Evolutionary conservation across 2,797 vertebrate species (phyloP), one percentile per base, ranked within the genome.

Genomic region (Lithobates pipiens): DNA sequence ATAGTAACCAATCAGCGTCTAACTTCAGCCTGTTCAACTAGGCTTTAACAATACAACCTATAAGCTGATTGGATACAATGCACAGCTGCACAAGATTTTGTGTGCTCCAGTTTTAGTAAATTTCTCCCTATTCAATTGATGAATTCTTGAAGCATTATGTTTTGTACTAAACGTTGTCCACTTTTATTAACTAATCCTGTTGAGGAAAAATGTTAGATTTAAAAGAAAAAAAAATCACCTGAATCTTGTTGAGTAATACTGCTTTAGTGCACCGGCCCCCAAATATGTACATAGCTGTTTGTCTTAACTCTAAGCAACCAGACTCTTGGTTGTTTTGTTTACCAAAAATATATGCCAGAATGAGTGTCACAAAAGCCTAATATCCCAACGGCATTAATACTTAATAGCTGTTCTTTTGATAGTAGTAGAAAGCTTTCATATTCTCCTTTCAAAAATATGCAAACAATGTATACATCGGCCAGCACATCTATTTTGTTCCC

Each of bases 391-490:
- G 61, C 71, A 74, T 16, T 63, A 67, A 74, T 13, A 44, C 74
- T 77, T 84, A 84, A 84, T 29, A 34, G 23, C 67, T 70, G 27
- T 70, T 83, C 61, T 77, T 65, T 57, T 32, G 75, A 84, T 75
- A 77, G 42, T 63, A 42, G 27, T 39, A 16, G 32, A 78, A 71
- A 16, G 76, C 73, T 73, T 85, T 63, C 44, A 76, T 77, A 65
- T 73, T 46, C 68, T 29, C 32, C 23, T 84, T 77, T 72, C 76
- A 84, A 61, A 77, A 34, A 67, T 79, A 46, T 74, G 27, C 70
- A 79, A 85, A 85, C 68, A 85, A 88, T 88, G 88, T 87, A 87
- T 89, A 77, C 54, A 63, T 82, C 42, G 75, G 50, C 25, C 75
- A 44, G 76, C 46, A n/a, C 67, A 71, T 86, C 65, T 70, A 57